Conservation (phyloP, 2,797 vertebrate genomes). For the Eupleurogrammus muticus region DNA sequence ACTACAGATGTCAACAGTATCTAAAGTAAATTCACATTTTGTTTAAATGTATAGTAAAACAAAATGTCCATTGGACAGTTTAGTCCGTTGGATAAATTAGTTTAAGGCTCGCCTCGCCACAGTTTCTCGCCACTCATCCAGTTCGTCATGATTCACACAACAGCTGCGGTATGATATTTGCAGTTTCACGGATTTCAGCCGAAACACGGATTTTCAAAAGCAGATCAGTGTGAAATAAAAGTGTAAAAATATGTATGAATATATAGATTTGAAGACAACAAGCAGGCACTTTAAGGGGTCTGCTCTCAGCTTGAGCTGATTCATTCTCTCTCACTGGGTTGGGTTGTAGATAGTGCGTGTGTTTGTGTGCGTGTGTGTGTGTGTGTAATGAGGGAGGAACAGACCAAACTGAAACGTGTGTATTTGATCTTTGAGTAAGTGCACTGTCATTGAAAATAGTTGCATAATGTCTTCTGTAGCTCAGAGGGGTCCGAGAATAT, state of each 20-base stretch:
- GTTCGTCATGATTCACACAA: conserved; percentile 68
- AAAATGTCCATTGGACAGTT: no score
- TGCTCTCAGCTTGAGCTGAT: conserved; percentile 35
- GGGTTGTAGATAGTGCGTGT: conserved; percentile 5
- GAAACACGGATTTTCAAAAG: conserved; percentile 55
- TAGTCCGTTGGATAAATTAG: conserved; percentile 33
- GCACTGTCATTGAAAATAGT: not conserved
- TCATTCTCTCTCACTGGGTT: conserved; percentile 19
- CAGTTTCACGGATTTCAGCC: conserved; percentile 60
- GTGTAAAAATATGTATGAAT: conserved; percentile 73
- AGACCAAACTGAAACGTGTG: conserved; percentile 8
- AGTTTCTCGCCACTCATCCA: conserved; percentile 47
- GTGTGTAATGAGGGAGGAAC: not conserved
- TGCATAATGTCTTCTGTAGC: not conserved
- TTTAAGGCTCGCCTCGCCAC: conserved; percentile 22
- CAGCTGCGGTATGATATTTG: conserved; percentile 68
- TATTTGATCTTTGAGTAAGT: not conserved
- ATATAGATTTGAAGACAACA: conserved; percentile 68
- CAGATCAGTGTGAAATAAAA: conserved; percentile 65
- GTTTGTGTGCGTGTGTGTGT: no score
- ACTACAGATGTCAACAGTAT: not conserved
- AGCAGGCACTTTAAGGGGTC: conserved; percentile 58
- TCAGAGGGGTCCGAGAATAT: not conserved
- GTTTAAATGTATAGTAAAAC: conserved; percentile 26
- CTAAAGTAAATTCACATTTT: conserved; percentile 10